A percentile compares a stretch with the other conserved stretches of the same genome.
Evolutionary conservation across 2,888 invertebrate genomes (phyloP).

Genomic region (Aproaerema taeniolella): DNA sequence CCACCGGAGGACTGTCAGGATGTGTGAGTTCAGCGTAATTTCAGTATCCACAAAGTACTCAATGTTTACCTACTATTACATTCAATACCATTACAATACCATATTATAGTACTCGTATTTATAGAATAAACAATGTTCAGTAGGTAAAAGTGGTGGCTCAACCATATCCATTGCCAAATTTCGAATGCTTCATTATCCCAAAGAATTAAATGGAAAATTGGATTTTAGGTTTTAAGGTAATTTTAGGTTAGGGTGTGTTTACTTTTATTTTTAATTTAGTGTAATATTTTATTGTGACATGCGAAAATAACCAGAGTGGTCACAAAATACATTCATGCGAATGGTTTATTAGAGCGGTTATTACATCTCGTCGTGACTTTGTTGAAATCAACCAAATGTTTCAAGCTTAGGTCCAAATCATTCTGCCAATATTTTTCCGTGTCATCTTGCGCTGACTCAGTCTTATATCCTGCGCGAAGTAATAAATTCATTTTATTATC

Average conservation of each 20-base stretch:
- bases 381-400: neutral
- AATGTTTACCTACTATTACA: constrained; percentile 29
- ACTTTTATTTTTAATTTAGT: constrained; percentile 1
- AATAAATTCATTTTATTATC: no score
- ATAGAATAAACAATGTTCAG: constrained; percentile 38
- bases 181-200: constrained; percentile 61
- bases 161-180: constrained; percentile 58
- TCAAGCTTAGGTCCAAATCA: neutral
- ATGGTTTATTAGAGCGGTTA: neutral
- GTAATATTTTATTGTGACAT: neutral
- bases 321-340: no score
- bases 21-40: constrained; percentile 23
- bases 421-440: neutral
- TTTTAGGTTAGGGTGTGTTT: constrained; percentile 28
- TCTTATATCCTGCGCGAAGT: no score
- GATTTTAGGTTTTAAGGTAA: constrained; percentile 48
- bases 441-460: neutral
- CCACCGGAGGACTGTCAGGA: constrained; percentile 24
- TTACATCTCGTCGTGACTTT: neutral
- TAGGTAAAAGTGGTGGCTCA: constrained; percentile 46
- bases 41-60: constrained; percentile 41
- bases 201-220: constrained; percentile 58
- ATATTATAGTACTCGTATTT: constrained; percentile 29
- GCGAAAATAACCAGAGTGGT: no score
- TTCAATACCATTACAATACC: constrained; percentile 27